phyloP scores from a whole-genome alignment of 2,113 vertebrate genomes.

The Seriola dumerili region DNA sequence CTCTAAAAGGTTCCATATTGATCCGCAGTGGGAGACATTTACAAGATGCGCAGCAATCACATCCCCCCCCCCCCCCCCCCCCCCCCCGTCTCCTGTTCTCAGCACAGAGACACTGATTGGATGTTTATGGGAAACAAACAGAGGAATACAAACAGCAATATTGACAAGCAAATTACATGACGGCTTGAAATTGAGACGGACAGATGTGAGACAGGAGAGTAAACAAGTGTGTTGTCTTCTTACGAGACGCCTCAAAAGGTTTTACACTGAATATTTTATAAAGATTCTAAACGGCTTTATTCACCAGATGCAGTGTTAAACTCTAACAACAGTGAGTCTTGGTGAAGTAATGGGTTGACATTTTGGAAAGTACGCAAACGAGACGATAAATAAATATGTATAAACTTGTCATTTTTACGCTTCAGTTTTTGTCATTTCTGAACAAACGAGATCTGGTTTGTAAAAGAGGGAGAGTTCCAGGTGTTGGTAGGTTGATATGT shows the following conservation, averaged over 20 bases:
- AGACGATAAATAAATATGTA: too few relatives aligned
- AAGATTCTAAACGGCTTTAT: not conserved
- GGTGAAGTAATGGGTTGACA: too few relatives aligned
- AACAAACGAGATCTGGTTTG: too few relatives aligned
- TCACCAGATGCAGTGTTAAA: not conserved
- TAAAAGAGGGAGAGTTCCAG: too few relatives aligned
- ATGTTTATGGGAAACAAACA: slow-evolving; percentile 26
- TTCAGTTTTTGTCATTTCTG: too few relatives aligned
- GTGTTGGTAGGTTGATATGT: too few relatives aligned
- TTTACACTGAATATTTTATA: not conserved
- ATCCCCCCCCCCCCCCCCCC: slow-evolving; percentile 3
- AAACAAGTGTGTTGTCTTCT: too few relatives aligned
- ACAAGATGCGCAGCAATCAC: slow-evolving; percentile 43
- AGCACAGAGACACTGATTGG: slow-evolving; percentile 30
- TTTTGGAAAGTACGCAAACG: too few relatives aligned
- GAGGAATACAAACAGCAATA: slow-evolving; percentile 36
- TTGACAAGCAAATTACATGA: slow-evolving; percentile 49
- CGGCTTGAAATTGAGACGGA: not conserved
- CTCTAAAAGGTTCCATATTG: slow-evolving; percentile 39
- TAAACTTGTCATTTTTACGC: too few relatives aligned
- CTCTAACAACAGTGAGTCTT: too few relatives aligned
- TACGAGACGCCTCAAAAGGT: not conserved
- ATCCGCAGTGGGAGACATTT: slow-evolving; percentile 53
- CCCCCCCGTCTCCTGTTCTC: slow-evolving; percentile 32
- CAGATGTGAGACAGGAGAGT: too few relatives aligned